Base-by-base conservation (phyloP, 2,888 invertebrate genomes). In the Chymomyza amoena region DNA sequence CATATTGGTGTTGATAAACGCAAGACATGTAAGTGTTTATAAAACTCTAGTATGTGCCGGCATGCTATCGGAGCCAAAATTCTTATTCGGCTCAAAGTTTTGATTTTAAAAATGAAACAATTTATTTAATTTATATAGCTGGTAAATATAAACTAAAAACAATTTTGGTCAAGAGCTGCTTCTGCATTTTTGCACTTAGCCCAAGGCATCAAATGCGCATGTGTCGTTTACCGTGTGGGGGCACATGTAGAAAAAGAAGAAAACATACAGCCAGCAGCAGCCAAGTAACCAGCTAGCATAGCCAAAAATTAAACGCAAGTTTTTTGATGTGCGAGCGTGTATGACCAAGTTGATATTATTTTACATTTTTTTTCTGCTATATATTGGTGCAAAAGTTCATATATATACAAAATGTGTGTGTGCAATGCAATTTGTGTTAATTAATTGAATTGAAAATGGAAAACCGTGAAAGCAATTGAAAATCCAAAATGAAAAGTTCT, bases 231-330 rank as follows among this genome's bases (percentile, higher is more conserved):
- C 54, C 16, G 54, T 54, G 10, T 54, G n/a, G 60, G 20, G 64
- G 56, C 52, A 65, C 64, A 54, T 72, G 66, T 36, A 36, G 64
- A 72, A 60, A 18, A 57, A 56, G 62, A 70, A 52, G 18, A 54
- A 28, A 45, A 20, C 62, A 54, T 20, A 32, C 59, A 32, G 59
- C 28, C 59, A 28, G 59, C 59, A 57, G 76, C 79, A 78, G 71
- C 76, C 78, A 73, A 78, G 78, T 78, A 71, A 78, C 78, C 71
- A 66, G 76, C 69, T 71, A 78, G 75, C 77, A 69, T 76, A 79
- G 78, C 80, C 78, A 73, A 78, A 81, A 82, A 77, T 28, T 61
- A 80, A 84, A 74, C 68, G 67, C 78, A 84, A 78, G 80, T 84
- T 80, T 82, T 84, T 70, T 78, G 72, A 74, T 64, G 77, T 70